Evolutionary conservation across 2,113 vertebrate species (phyloP), one percentile per base, ranked within the genome.

Genomic region (Argyrosomus japonicus): DNA sequence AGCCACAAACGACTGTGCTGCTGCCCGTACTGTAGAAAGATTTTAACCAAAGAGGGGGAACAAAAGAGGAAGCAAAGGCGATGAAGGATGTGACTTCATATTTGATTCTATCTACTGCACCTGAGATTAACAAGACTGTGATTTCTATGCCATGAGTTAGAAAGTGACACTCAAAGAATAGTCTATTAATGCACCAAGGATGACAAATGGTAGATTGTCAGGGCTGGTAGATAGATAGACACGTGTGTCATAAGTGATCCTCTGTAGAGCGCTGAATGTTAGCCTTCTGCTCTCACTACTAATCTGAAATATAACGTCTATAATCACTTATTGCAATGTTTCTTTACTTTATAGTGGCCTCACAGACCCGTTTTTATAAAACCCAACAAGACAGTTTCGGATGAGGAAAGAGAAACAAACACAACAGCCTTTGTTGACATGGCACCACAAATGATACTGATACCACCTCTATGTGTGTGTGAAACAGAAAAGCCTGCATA

Each of bases 41-140:
- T 83, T 84, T 88, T 43, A 69, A 57, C 25, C 56, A 68, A 83
- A 19, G 6, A 32, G 15, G 32, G 48, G 29, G 0, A 32, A 79
- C 50, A 77, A 83, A 67, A 71, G 40, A 53, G 21, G 23, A 70
- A 47, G 32, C 32, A 17, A 63, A 23, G 32, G 60, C n/a, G 68
- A 64, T 27, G 27, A 40, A 40, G 36, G 80, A 72, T 86, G 81
- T 86, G 11, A 75, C n/a, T 85, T 86, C 77, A 82, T 83, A 88
- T 85, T 75, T 87, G 68, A 65, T 83, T 85, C 48, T 65, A 69
- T 63, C 61, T 83, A 1, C 81, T 83, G 71, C 45, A 56, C 36
- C 58, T 85, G 45, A 91, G 82, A 89, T 91, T 85, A 90, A 93
- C 90, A 75, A 92, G 74, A 13, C 77, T 79, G 81, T 84, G 81